Base-by-base conservation (phyloP, 2,888 invertebrate genomes). In the Drosophila robusta region DNA sequence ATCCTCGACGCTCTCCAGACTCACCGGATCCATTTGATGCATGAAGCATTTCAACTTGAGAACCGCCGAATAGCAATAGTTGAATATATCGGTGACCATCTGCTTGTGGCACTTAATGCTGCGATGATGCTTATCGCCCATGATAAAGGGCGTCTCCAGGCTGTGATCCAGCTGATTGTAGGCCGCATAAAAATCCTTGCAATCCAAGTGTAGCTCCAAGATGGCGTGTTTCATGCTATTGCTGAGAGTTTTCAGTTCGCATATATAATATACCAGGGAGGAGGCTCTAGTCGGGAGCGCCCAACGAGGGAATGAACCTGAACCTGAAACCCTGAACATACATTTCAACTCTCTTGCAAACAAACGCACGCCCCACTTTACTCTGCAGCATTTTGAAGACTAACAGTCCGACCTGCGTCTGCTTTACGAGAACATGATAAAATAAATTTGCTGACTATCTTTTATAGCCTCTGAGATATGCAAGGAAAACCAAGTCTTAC, bases 21-120 rank as follows among this genome's bases (percentile, higher is more conserved):
- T 87, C 1, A 73, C 52, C 3, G 91, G 90, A 50, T 91, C 91
- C 46, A 91, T 56, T 51, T 88, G 90, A 62, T 87, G 80, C 68
- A 86, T 72, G n/a, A 55, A 67, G 49, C 78, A 87, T 26, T 83
- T 89, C 14, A 90, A 42, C 67, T 85, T 89, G 14, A 91, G 62
- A 1, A 87, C 52, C 5, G 74, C 62, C 0, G 90, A 69, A 52
- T 90, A 75, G 3, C 83, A 82, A 57, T 83, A 91, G 55, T 91
- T 88, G 14, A 91, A 91, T 3, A 90, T 67, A 55, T 91, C 90
- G 16, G 57, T 75, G 7, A 84, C 62, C 73, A 90, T 78, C 22
- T 77, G 80, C 32, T 89, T 87, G 58, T 89, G 90, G 26, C 54
- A 64, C 9, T 71, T 26, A 32, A 90, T 81, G 32, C 85, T 82